phyloP scores from a whole-genome alignment of 1,140 invertebrate genomes.

The Scaptomyza graminum region DNA sequence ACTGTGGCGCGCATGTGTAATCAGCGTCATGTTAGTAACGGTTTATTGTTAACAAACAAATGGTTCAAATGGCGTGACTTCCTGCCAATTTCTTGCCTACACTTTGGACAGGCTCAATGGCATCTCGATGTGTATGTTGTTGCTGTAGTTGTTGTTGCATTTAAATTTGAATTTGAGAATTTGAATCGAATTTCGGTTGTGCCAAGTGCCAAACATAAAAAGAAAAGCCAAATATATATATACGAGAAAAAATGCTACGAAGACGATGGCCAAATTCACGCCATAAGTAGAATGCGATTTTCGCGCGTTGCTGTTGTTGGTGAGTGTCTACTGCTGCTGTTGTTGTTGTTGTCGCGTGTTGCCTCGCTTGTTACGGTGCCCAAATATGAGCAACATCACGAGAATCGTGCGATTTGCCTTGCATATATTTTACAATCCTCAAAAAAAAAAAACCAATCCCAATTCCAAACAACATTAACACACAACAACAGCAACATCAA shows the following conservation, averaged over 20 bases:
- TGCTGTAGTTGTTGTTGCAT: constrained; percentile 46
- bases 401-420: constrained; percentile 81
- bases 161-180: constrained; percentile 83
- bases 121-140: constrained; percentile 25
- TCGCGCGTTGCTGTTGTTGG: constrained; percentile 67
- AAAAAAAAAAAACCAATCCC: constrained; percentile 40
- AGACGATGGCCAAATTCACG: constrained; percentile 74
- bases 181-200: constrained; percentile 72
- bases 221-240: constrained; percentile 3
- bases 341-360: constrained; percentile 74
- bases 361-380: constrained; percentile 76
- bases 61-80: constrained; percentile 79
- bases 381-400: constrained; percentile 81
- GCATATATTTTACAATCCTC: constrained; percentile 78
- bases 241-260: constrained; percentile 15
- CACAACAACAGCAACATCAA: constrained; percentile 47
- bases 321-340: constrained; percentile 19
- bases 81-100: constrained; percentile 63
- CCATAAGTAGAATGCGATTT: constrained; percentile 81
- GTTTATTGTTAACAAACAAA: constrained; percentile 70
- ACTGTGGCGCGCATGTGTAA: constrained; percentile 38
- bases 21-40: constrained; percentile 65
- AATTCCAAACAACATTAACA: constrained; percentile 48
- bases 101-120: constrained; percentile 9
- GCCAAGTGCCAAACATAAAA: constrained; percentile 67